Conservation (phyloP, 2,888 invertebrate genomes). For the Lycophotia porphyrea region DNA sequence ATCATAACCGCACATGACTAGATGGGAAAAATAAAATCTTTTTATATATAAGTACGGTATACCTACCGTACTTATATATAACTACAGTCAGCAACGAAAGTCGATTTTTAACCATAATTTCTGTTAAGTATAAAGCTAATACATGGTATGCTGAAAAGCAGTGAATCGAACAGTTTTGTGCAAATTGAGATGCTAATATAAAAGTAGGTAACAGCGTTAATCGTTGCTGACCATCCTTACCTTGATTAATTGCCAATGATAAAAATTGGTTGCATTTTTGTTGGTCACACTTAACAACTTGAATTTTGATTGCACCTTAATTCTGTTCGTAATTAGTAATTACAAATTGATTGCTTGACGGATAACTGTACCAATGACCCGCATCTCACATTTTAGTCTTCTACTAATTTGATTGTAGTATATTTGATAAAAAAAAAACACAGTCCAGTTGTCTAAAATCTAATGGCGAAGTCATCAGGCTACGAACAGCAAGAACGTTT, state of each 20-base stretch:
- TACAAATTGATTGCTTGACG: neutral
- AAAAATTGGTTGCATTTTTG: constrained; percentile 30
- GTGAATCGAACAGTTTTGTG: neutral
- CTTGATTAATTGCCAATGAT: constrained; percentile 21
- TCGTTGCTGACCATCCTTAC: constrained; percentile 27
- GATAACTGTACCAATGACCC: constrained; percentile 1
- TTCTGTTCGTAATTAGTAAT: neutral
- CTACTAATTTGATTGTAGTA: neutral
- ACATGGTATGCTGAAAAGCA: neutral
- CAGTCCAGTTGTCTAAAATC: neutral
- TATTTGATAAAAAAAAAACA: constrained; percentile 1
- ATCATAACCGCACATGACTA: constrained; percentile 66
- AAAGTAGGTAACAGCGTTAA: neutral
- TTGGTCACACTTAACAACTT: constrained; percentile 6
- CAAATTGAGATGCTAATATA: neutral
- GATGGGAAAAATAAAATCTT: constrained; percentile 40
- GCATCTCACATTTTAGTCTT: neutral
- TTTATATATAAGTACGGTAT: constrained; percentile 18
- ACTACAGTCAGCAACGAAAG: constrained; percentile 8
- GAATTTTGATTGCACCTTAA: neutral
- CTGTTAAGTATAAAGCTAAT: too few species aligned
- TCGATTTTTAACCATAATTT: neutral
- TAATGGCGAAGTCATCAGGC: constrained; percentile 1
- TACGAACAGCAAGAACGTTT: neutral
- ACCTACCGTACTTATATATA: too few species aligned